Percentiles rank a stretch among this genome's conserved stretches.
Evolutionary conservation across 2,888 invertebrate genomes (phyloP).

Genomic region (Heteromurus nitidus): DNA sequence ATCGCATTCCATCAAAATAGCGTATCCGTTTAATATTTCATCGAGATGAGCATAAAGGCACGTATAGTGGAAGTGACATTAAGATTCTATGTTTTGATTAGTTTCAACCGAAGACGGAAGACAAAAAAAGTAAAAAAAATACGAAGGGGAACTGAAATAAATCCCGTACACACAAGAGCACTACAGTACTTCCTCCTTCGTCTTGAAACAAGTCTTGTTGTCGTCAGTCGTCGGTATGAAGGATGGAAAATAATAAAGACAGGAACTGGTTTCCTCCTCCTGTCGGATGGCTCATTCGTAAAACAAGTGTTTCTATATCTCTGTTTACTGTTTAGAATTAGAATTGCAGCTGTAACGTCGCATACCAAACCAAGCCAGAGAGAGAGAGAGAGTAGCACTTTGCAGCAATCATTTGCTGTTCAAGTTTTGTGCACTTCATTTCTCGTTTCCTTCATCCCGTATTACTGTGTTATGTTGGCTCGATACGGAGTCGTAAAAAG

Average conservation of each 20-base stretch:
- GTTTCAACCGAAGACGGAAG: conserved; percentile 61
- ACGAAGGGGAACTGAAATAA: conserved; percentile 56
- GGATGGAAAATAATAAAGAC: conserved; percentile 22
- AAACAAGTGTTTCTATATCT: conserved; percentile 54
- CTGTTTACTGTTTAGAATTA: conserved; percentile 28
- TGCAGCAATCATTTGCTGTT: conserved; percentile 9
- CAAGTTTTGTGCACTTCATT: conserved; percentile 22
- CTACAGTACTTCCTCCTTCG: conserved; percentile 57
- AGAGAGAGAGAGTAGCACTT: not conserved
- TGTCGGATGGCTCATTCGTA: conserved; percentile 40
- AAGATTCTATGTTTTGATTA: conserved; percentile 57
- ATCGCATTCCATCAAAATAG: conserved; percentile 12
- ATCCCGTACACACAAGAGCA: conserved; percentile 59
- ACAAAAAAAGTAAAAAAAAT: conserved; percentile 50
- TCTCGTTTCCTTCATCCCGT: conserved; percentile 41
- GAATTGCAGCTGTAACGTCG: conserved; percentile 17
- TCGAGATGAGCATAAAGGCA: conserved; percentile 18
- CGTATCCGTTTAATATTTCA: conserved; percentile 1
- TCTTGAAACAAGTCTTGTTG: conserved; percentile 40
- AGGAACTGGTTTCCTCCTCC: conserved; percentile 61
- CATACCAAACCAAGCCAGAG: not conserved
- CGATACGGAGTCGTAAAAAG: conserved; percentile 55
- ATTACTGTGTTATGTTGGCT: conserved; percentile 27
- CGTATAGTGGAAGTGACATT: conserved; percentile 55
- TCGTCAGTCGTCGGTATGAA: conserved; percentile 36